A percentile compares a stretch with the other conserved stretches of the same genome.
phyloP scores from a whole-genome alignment of 2,113 vertebrate species.

The Chrysochloris asiatica region DNA sequence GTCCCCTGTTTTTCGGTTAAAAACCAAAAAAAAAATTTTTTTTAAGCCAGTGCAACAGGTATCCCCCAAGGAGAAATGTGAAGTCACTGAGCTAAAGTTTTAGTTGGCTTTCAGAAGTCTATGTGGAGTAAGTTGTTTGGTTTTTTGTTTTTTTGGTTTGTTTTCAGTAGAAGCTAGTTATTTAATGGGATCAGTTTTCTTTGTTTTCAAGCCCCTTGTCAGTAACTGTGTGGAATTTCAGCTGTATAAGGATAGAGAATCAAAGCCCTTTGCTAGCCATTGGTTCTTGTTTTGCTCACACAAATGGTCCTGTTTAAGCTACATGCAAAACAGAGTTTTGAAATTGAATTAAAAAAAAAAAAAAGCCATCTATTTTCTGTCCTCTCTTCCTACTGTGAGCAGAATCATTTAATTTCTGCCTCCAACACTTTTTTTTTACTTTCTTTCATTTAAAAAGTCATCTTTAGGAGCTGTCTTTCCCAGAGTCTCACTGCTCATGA shows the following conservation, averaged over 20 bases:
- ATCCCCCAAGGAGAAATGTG: accelerated
- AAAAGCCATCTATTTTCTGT: slow-evolving; percentile 35
- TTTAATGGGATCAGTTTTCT: slow-evolving; percentile 49
- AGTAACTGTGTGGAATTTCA: not conserved
- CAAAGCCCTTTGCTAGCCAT: not conserved
- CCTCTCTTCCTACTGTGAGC: not conserved
- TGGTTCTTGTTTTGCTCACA: not conserved
- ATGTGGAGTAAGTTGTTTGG: not conserved
- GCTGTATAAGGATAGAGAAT: not conserved
- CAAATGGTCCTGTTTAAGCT: slow-evolving; percentile 7
- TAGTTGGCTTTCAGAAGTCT: not conserved
- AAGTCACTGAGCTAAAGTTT: slow-evolving; percentile 20
- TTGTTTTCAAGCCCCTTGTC: slow-evolving; percentile 34
- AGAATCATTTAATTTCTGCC: not conserved
- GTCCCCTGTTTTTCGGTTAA: not conserved
- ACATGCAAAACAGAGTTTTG: not conserved
- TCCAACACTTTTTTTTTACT: not conserved
- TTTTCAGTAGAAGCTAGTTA: not conserved
- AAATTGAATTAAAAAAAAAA: not conserved
- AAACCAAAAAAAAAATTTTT: too few species aligned
- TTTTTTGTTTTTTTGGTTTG: slow-evolving; percentile 5
- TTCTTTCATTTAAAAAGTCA: slow-evolving; percentile 73
- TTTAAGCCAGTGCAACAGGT: not conserved
- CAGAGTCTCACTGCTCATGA: slow-evolving; percentile 81
- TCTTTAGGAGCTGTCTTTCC: slow-evolving; percentile 74